Evolutionary conservation across 2,888 invertebrate species (phyloP), one percentile per base, ranked within the genome.

Genomic region (Coleophora flavipennella): DNA sequence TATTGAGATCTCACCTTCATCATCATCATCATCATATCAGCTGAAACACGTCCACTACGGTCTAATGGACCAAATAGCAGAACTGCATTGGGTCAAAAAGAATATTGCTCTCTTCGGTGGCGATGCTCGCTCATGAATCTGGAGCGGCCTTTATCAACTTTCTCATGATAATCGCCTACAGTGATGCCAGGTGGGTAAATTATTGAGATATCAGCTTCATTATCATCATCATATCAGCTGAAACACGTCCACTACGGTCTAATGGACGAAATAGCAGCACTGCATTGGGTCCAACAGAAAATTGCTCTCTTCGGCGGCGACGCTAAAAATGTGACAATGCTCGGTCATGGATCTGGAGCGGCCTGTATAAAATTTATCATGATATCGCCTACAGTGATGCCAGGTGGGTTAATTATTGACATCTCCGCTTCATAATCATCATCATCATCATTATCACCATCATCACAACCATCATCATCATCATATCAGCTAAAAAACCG

Each of bases 31-130:
- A n/a, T n/a, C n/a, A n/a, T n/a, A n/a, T n/a, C n/a, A n/a, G n/a
- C n/a, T n/a, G n/a, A n/a, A n/a, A n/a, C n/a, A n/a, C n/a, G 95
- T 95, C 13, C 99, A 99, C 88, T 97, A 97, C 72, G 99, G 98
- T 1, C 88, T 99, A 39, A 96, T 97, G 93, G 99, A 98, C 83
- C 96, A 97, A 80, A 94, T 97, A 64, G 97, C 97, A 0, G 98
- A 97, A 0, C 83, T 99, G 28, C 96, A 97, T 60, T 99, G 98
- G 98, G 92, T 99, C 29, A 94, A 96, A 65, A 95, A 96, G 69
- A 97, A 98, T 72, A 95, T 99, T 43, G 94, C 90, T 1, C 89
- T 93, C 39, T 99, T 99, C 61, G 97, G 97, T 7, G 99, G 99
- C 0, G 97, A 99, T 99, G 63, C 90, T 97, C 47, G 98, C 99